Evolutionary conservation across 2,888 invertebrate genomes (phyloP), one percentile per base, ranked within the genome.

Genomic region (Agrochola lychnidis): DNA sequence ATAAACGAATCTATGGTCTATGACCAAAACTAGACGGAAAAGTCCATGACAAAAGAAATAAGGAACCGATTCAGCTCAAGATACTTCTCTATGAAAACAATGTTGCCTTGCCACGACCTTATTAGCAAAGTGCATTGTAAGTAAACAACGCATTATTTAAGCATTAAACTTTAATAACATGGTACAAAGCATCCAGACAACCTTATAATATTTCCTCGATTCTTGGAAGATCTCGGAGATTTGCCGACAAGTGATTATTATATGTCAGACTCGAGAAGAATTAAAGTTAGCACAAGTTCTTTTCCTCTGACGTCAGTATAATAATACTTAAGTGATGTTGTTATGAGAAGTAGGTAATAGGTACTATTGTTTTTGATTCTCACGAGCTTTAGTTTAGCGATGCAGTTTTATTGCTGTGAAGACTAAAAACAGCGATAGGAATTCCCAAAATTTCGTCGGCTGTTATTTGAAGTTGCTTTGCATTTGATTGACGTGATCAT

Each of bases 141-240:
- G 77, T 83, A 86, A 84, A 84, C 88, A 79, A 81, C 77, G 19
- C 79, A 83, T 87, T 75, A 81, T 72, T 83, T 78, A 71, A 82
- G 30, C 66, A 82, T 82, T 82, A 70, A 75, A 78, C 62, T 87
- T 81, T 82, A 89, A 82, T 87, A 88, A 82, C 81, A 79, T 53
- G 10, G 64, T 40, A 78, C 68, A 75, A 78, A 76, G 56, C 70
- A 73, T 79, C 48, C 78, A 78, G 81, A 57, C 80, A 78, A 57
- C 74, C 79, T 78, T 70, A 66, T 71, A 78, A 87, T 78, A 78
- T 86, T 89, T 87, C 89, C 89, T 87, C 73, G 77, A 76, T 88
- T 89, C 90, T 89, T 57, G 73, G 89, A 89, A 88, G 90, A 81
- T 84, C 76, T 71, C 71, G 0, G 59, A 74, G 86, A 89, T 87